Conservation (phyloP, 2,797 vertebrate genomes). For the Buceros bicornis region DNA sequence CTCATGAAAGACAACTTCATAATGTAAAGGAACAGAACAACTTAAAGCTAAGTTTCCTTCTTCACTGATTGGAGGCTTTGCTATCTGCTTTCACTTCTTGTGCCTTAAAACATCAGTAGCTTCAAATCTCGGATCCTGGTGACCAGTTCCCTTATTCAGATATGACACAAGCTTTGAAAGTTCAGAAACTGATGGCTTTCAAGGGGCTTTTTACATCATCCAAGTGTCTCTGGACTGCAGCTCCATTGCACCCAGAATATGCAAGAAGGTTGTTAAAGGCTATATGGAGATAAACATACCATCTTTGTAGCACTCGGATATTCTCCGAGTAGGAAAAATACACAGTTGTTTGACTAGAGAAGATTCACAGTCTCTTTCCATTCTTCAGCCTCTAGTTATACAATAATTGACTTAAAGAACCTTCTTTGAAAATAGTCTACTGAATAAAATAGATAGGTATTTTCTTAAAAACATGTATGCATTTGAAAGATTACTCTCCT, state of each 20-base stretch:
- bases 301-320: neutral
- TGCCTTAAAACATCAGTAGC: neutral
- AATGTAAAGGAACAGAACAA: neutral
- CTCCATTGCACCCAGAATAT: neutral
- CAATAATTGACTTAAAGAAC: neutral
- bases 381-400: neutral
- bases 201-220: neutral
- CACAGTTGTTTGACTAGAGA: neutral
- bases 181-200: neutral
- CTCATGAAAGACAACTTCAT: neutral
- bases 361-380: neutral
- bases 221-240: fast-evolving
- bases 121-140: neutral
- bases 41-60: neutral
- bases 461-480: neutral
- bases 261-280: neutral
- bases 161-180: neutral
- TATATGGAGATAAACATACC: neutral
- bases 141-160: neutral
- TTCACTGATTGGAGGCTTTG: neutral
- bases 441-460: neutral
- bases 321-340: neutral
- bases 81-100: neutral
- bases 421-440: neutral
- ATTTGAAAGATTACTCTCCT: neutral